Conservation (phyloP, 2,888 invertebrate species). For the Oithona nana region DNA sequence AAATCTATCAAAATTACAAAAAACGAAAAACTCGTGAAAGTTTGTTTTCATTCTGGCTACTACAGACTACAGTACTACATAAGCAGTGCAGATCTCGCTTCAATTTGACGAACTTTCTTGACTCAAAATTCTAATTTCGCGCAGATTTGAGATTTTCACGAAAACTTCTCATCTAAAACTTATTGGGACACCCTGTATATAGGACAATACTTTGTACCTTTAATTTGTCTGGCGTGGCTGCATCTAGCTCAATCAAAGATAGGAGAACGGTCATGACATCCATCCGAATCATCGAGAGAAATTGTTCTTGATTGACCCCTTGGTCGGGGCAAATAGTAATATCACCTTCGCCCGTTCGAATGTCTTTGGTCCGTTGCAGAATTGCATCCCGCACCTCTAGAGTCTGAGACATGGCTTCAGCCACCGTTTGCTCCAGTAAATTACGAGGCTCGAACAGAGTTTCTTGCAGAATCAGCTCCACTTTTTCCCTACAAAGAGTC, state of each 20-base stretch:
- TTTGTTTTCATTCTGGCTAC: no score
- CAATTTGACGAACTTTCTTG: no score
- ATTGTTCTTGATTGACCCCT: conserved; percentile 9
- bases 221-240: conserved; percentile 11
- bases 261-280: conserved; percentile 7
- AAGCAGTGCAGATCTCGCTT: no score
- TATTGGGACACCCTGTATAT: no score
- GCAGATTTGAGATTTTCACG: no score
- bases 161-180: no score
- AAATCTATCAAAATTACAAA: no score
- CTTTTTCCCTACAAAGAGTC: conserved; percentile 7
- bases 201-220: background rate
- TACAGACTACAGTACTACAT: no score
- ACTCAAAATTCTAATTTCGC: no score
- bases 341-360: background rate
- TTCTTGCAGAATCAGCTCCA: conserved; percentile 11
- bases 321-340: conserved; percentile 13
- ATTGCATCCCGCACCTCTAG: conserved; percentile 10
- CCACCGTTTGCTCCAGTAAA: conserved; percentile 10
- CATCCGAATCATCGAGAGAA: conserved; percentile 8
- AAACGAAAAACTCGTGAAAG: no score
- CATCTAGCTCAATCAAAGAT: conserved; percentile 2
- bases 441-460: conserved; percentile 5
- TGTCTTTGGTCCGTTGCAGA: conserved; percentile 2
- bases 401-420: background rate